A percentile compares a stretch with the other conserved stretches of the same genome.
These are phyloP conservation scores for Spermophilus dauricus DNA, from an alignment of 2,113 vertebrate genomes.

Conservation along the genomic window DNA sequence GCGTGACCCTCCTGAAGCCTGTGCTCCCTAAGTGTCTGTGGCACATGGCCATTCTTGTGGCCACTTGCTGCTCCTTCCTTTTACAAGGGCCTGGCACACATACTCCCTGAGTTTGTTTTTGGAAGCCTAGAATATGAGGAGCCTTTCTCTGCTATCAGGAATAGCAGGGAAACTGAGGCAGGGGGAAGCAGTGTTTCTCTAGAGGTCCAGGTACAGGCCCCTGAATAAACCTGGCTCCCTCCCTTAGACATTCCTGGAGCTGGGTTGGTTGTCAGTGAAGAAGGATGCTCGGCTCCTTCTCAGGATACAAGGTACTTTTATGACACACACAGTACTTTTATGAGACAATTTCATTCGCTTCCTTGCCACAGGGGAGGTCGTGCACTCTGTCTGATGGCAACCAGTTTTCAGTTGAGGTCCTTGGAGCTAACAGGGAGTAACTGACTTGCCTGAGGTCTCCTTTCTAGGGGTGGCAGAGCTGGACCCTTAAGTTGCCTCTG, in stretches of 20 bases:
- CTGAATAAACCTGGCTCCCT: neutral
- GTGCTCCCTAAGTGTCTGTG: neutral
- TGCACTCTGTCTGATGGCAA: neutral
- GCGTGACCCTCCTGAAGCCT: conserved; percentile 10
- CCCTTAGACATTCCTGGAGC: neutral
- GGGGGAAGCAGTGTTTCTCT: neutral
- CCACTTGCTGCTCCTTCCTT: neutral
- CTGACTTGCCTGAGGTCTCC: neutral
- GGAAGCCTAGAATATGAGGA: neutral
- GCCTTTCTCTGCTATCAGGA: neutral
- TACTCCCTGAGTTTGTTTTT: neutral
- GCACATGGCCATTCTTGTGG: neutral
- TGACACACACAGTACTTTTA: neutral
- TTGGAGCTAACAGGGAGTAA: neutral
- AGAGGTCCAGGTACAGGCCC: neutral
- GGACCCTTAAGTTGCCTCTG: neutral
- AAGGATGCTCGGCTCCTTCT: neutral
- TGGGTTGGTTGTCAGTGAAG: neutral
- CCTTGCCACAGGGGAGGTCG: neutral
- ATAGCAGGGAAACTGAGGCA: neutral
- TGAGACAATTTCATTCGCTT: neutral
- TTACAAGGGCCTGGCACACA: neutral
- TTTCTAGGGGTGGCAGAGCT: neutral
- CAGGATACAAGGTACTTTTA: neutral
- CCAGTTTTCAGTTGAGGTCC: neutral